Evolutionary conservation across 1,140 invertebrate genomes (phyloP).

Genomic region (Drosophila pallidifrons): DNA sequence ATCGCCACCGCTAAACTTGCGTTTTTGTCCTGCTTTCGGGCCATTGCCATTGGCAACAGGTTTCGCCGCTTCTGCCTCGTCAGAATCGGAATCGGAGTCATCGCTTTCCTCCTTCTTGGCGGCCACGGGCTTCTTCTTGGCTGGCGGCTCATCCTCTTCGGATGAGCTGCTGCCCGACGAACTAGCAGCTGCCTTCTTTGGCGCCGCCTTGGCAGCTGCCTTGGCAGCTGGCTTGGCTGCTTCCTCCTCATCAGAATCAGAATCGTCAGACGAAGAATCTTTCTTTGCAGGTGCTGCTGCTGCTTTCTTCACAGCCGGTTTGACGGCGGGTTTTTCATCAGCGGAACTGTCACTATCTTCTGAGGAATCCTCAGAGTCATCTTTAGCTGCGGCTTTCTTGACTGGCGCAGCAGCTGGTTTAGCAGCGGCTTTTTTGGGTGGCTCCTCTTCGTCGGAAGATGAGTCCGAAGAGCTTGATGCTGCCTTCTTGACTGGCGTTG

Average conservation of each 20-base stretch:
- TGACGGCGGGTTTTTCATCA: constrained; percentile 56
- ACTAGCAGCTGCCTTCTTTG: constrained; percentile 81
- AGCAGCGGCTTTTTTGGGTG: constrained; percentile 41
- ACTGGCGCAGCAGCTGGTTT: constrained; percentile 10
- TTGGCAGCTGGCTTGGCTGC: constrained; percentile 50
- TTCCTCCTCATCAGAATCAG: constrained; percentile 47
- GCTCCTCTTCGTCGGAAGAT: constrained; percentile 60
- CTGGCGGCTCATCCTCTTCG: constrained; percentile 51
- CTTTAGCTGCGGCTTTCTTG: constrained; percentile 46
- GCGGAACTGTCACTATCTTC: constrained; percentile 61
- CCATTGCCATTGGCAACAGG: constrained; percentile 52
- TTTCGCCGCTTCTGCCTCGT: constrained; percentile 60
- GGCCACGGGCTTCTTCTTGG: constrained; percentile 53
- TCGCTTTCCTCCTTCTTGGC: constrained; percentile 70
- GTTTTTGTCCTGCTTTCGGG: constrained; percentile 82
- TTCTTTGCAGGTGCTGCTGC: constrained; percentile 41
- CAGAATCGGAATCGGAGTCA: constrained; percentile 47
- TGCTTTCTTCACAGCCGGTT: constrained; percentile 56
- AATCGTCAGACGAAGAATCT: constrained; percentile 59
- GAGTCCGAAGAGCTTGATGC: constrained; percentile 54
- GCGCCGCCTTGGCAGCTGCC: constrained; percentile 51
- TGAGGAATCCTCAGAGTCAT: constrained; percentile 58
- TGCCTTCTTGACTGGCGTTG: constrained; percentile 51
- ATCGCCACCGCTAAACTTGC: constrained; percentile 81
- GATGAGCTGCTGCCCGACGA: constrained; percentile 85